A percentile compares a stretch with the other conserved stretches of the same genome.
These are phyloP conservation scores for Pagrus major DNA, from an alignment of 2,113 vertebrate genomes.

Conservation along the genomic window DNA sequence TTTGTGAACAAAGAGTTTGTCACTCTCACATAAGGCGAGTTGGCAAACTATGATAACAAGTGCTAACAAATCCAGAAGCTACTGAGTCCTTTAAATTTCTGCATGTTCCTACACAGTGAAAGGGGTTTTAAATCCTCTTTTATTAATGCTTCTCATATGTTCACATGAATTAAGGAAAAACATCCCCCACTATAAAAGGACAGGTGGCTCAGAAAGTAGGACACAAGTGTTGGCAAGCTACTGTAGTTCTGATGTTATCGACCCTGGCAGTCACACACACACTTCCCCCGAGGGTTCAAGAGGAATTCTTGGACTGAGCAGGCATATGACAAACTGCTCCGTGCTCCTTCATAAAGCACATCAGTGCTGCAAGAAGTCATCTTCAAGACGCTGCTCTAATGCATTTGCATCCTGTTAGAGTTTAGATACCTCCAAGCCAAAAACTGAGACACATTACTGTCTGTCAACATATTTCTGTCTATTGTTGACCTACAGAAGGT, in stretches of 20 bases:
- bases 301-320: constrained; percentile 60
- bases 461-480: too few relatives aligned
- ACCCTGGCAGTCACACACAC: constrained; percentile 65
- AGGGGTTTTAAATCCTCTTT: constrained; percentile 4
- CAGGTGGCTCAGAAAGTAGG: constrained; percentile 76
- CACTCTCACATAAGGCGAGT: neutral
- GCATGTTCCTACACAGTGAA: neutral
- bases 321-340: constrained; percentile 57
- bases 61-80: neutral
- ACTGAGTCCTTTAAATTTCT: neutral
- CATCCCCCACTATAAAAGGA: constrained; percentile 33
- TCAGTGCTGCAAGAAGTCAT: constrained; percentile 15
- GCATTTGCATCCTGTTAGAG: neutral
- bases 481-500: neutral
- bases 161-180: constrained; percentile 46
- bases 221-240: constrained; percentile 70
- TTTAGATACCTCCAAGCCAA: neutral
- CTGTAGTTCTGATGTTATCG: constrained; percentile 71
- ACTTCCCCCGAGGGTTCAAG: constrained; percentile 49
- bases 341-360: constrained; percentile 29
- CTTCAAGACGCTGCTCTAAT: neutral
- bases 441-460: neutral
- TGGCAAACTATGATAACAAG: neutral
- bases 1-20: neutral
- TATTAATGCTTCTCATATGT: constrained; percentile 24